Conservation (phyloP, 2,113 vertebrate genomes). For the Protobothrops mucrosquamatus region DNA sequence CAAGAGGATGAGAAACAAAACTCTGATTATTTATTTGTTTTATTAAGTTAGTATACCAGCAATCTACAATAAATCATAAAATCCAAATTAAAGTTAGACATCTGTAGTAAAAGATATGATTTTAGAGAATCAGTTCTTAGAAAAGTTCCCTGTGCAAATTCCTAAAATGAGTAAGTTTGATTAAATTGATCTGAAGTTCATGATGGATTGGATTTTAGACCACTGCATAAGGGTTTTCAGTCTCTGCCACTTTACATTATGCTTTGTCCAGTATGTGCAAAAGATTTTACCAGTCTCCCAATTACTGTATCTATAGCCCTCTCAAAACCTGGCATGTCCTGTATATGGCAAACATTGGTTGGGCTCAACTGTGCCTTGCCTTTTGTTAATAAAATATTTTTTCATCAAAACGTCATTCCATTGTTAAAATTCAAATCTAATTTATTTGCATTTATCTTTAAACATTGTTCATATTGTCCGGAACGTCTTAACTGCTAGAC, state of each 20-base stretch:
- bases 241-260: not conserved
- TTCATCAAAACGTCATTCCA: slow-evolving; percentile 33
- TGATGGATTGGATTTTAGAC: not conserved
- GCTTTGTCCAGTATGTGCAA: not conserved
- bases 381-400: fast-evolving
- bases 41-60: not conserved
- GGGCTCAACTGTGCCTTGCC: not conserved
- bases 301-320: not conserved
- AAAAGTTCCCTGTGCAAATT: not conserved
- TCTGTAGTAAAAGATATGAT: not conserved
- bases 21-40: not conserved
- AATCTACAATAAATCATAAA: not conserved
- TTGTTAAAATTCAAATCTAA: slow-evolving; percentile 33
- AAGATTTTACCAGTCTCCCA: not conserved
- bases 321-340: not conserved
- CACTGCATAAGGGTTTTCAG: not conserved
- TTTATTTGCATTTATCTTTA: slow-evolving; percentile 36
- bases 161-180: not conserved
- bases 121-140: not conserved
- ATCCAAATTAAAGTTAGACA: not conserved
- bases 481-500: not conserved
- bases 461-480: not conserved
- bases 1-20: not conserved
- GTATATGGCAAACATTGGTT: not conserved
- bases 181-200: not conserved